These are phyloP conservation scores for Lepidurus couesii DNA, from an alignment of 1,140 invertebrate genomes.

Conservation along the genomic window DNA sequence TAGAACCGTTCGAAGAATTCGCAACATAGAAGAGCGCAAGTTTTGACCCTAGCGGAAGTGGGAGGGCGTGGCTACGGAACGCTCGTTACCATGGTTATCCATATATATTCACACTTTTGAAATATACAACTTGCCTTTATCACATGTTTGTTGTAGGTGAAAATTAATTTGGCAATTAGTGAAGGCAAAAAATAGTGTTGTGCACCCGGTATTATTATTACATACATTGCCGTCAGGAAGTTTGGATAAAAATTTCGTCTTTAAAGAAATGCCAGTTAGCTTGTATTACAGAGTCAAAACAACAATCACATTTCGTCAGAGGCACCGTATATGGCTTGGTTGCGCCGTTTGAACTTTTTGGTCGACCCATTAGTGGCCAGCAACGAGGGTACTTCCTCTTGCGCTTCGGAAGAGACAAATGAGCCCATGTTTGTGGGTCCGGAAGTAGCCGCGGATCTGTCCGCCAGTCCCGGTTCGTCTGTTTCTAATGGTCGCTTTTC, in stretches of 20 bases:
- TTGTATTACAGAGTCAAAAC: neutral
- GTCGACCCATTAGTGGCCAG: neutral
- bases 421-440: neutral
- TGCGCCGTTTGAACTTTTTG: constrained; percentile 29
- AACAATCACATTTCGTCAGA: neutral
- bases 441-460: neutral
- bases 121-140: too few species aligned
- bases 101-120: too few species aligned
- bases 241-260: neutral
- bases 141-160: too few species aligned
- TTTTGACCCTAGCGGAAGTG: too few species aligned
- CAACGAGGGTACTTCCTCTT: neutral
- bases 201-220: too few species aligned
- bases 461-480: neutral
- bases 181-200: too few species aligned
- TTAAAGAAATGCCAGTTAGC: neutral
- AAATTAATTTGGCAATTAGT: too few species aligned
- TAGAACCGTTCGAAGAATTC: too few species aligned
- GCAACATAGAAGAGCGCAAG: too few species aligned
- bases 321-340: constrained; percentile 26
- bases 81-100: too few species aligned
- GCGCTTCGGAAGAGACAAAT: neutral
- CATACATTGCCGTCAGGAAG: neutral
- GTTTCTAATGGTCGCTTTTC: constrained; percentile 27
- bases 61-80: too few species aligned